phyloP scores from a whole-genome alignment of 2,888 invertebrate genomes.

The Pecten maximus region DNA sequence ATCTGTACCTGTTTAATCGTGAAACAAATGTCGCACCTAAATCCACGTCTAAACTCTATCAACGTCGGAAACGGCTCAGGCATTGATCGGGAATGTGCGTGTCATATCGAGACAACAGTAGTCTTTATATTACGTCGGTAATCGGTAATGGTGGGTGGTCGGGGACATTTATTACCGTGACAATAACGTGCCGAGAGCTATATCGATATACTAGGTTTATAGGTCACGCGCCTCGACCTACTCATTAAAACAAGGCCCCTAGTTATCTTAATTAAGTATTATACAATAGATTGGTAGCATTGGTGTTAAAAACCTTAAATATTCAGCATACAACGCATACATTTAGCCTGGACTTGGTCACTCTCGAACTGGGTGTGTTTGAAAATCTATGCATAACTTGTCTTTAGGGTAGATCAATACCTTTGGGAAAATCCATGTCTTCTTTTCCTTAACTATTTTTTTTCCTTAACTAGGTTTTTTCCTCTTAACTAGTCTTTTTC shows the following conservation, averaged over 20 bases:
- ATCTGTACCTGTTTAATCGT: neutral
- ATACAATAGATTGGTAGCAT: too few species aligned
- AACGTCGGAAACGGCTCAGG: neutral
- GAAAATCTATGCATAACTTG: too few species aligned
- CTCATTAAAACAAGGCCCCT: neutral
- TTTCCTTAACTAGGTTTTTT: too few species aligned
- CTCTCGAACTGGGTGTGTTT: too few species aligned
- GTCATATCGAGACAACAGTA: neutral
- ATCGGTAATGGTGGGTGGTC: neutral
- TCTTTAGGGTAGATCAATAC: too few species aligned
- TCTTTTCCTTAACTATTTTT: too few species aligned
- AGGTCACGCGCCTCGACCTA: neutral
- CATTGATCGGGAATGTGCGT: constrained; percentile 8
- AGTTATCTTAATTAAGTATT: too few species aligned
- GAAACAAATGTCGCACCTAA: neutral
- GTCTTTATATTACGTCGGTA: neutral
- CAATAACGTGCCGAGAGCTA: neutral
- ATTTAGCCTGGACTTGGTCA: too few species aligned
- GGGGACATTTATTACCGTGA: neutral
- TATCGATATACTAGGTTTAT: neutral
- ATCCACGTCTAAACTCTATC: neutral
- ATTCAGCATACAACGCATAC: too few species aligned
- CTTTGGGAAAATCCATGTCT: too few species aligned
- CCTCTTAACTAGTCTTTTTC: too few species aligned
- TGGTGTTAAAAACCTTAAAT: too few species aligned